Evolutionary conservation across 2,888 invertebrate genomes (phyloP).

Genomic region (Watsonalla binaria): DNA sequence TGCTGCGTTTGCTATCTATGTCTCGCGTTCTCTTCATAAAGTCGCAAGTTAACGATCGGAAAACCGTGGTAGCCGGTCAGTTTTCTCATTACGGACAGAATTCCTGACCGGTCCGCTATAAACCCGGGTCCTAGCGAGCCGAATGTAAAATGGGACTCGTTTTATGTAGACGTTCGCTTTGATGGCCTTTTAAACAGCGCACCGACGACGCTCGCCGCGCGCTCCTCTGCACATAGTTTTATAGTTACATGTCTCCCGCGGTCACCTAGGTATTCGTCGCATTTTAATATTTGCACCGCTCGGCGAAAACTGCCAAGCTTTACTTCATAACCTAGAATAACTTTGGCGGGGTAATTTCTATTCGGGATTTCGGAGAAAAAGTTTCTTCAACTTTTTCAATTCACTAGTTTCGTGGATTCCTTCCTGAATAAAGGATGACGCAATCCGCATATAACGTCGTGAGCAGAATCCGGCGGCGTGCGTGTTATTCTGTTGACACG

Average conservation of each 20-base stretch:
- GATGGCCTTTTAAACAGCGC: constrained; percentile 54
- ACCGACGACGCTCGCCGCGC: constrained; percentile 16
- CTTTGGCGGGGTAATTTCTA: too few species aligned
- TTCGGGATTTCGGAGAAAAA: too few species aligned
- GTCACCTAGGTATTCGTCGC: background rate
- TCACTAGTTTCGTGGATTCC: background rate
- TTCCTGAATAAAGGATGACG: background rate
- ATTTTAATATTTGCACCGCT: constrained; percentile 1
- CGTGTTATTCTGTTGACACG: background rate
- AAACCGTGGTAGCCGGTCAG: constrained; percentile 27
- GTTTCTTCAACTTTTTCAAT: too few species aligned
- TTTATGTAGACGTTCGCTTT: constrained; percentile 58
- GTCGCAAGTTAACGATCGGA: background rate
- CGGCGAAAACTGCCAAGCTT: background rate
- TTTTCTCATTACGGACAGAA: constrained; percentile 64
- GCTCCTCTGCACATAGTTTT: constrained; percentile 18
- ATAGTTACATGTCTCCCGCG: constrained; percentile 12
- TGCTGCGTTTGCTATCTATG: background rate
- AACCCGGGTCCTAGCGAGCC: constrained; percentile 50
- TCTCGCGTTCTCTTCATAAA: background rate
- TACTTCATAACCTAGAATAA: too few species aligned
- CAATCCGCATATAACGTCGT: background rate
- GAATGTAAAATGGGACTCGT: constrained; percentile 63
- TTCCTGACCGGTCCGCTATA: constrained; percentile 55
- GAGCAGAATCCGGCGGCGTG: background rate